These are phyloP conservation scores for Danio tinwini DNA, from an alignment of 2,797 vertebrate species.

Conservation along the genomic window DNA sequence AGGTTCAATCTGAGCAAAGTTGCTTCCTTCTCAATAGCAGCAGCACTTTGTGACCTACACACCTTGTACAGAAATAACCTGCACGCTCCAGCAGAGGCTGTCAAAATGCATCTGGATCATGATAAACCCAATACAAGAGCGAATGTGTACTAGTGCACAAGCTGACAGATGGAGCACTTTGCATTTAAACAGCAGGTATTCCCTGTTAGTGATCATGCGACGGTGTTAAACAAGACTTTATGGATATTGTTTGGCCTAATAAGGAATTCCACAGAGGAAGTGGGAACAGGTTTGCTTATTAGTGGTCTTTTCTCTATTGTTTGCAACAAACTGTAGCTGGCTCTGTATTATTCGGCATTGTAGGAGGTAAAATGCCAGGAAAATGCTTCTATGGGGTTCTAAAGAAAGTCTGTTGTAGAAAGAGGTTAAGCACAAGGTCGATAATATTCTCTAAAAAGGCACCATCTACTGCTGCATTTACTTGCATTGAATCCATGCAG, in stretches of 20 bases:
- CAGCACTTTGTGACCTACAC: constrained; percentile 13
- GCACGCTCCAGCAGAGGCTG: constrained; percentile 18
- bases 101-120: constrained; percentile 45
- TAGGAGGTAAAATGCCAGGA: background rate
- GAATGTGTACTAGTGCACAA: constrained; percentile 1
- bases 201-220: constrained; percentile 1
- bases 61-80: constrained; percentile 24
- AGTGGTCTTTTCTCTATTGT: background rate
- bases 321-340: background rate
- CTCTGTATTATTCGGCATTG: background rate
- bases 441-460: background rate
- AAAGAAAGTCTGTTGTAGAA: background rate
- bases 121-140: constrained; percentile 15
- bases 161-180: constrained; percentile 35
- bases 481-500: background rate
- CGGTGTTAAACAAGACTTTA: constrained; percentile 24
- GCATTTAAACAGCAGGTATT: constrained; percentile 43
- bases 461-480: background rate
- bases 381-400: background rate
- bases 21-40: constrained; percentile 12
- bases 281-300: background rate
- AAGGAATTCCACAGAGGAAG: background rate
- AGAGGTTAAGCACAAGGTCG: constrained; percentile 6
- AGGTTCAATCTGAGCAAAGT: background rate
- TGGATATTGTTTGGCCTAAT: constrained; percentile 20